Percentiles rank a stretch among this genome's conserved stretches.
phyloP scores from a whole-genome alignment of 2,113 vertebrate genomes.

The Calidris pygmaea region DNA sequence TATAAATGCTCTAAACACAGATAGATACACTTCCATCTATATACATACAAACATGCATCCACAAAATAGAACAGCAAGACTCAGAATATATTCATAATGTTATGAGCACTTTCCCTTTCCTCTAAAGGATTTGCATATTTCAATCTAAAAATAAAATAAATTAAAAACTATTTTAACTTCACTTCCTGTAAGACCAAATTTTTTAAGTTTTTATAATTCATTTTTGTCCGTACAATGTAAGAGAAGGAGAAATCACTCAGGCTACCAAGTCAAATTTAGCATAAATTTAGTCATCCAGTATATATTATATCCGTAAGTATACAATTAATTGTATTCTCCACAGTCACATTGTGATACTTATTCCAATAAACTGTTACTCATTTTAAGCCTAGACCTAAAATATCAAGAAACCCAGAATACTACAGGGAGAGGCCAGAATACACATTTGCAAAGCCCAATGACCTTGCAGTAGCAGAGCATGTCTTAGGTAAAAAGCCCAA shows the following conservation, averaged over 20 bases:
- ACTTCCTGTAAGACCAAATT: not conserved
- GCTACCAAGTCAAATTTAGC: not conserved
- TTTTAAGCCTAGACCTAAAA: not conserved
- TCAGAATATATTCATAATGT: not conserved
- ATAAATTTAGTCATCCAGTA: not conserved
- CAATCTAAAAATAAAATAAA: not conserved
- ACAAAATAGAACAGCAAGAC: not conserved
- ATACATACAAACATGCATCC: rapidly evolving
- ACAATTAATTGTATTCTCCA: not conserved
- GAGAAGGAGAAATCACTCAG: not conserved
- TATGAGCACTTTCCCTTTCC: not conserved
- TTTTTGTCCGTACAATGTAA: not conserved
- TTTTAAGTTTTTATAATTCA: not conserved
- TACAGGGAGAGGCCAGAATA: not conserved
- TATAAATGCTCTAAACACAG: not conserved
- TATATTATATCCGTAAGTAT: not conserved
- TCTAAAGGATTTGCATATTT: not conserved
- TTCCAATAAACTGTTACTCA: not conserved
- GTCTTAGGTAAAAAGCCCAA: not conserved
- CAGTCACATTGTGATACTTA: not conserved
- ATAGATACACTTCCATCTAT: not conserved
- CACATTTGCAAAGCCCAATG: not conserved
- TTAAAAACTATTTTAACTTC: not conserved
- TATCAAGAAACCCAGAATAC: not conserved
- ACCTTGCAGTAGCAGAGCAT: not conserved